These are phyloP conservation scores for Hyphantria cunea DNA, from an alignment of 1,140 invertebrate species.

Conservation along the genomic window DNA sequence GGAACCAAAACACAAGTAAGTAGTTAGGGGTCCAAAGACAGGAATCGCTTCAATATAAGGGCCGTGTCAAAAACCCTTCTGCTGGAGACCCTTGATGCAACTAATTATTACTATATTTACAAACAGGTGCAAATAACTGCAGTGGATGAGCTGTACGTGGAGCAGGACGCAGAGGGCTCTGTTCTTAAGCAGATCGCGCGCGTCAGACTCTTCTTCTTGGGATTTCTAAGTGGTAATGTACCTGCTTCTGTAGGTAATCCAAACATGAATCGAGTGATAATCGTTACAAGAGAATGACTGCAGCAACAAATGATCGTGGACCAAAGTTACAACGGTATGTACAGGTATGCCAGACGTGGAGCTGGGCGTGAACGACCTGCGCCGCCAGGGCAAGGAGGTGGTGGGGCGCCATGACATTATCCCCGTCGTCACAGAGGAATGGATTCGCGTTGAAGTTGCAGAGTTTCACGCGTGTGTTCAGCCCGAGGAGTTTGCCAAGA, in stretches of 20 bases:
- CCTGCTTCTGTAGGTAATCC: neutral
- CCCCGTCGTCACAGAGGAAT: constrained; percentile 99
- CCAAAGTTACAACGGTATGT: neutral
- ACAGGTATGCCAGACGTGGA: constrained; percentile 97
- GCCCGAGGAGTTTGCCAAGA: constrained; percentile 94
- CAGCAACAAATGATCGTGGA: no score
- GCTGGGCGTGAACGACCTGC: constrained; percentile 98
- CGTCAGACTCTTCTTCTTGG: constrained; percentile 96
- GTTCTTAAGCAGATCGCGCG: constrained; percentile 96
- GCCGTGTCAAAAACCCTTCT: no score
- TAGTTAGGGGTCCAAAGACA: no score
- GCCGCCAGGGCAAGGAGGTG: constrained; percentile 98
- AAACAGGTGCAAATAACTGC: constrained; percentile 93
- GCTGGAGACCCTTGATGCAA: no score
- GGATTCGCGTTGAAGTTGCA: constrained; percentile 97
- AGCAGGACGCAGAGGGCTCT: constrained; percentile 93
- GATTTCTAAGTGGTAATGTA: constrained; percentile 89
- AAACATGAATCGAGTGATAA: no score
- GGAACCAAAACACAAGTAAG: no score
- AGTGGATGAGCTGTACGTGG: constrained; percentile 97
- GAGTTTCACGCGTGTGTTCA: constrained; percentile 98
- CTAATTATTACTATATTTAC: no score
- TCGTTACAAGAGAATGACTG: no score
- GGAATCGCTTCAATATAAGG: no score
- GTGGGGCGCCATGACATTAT: constrained; percentile 99